Base-by-base conservation (phyloP, 2,797 vertebrate species). In the Nothura maculosa region DNA sequence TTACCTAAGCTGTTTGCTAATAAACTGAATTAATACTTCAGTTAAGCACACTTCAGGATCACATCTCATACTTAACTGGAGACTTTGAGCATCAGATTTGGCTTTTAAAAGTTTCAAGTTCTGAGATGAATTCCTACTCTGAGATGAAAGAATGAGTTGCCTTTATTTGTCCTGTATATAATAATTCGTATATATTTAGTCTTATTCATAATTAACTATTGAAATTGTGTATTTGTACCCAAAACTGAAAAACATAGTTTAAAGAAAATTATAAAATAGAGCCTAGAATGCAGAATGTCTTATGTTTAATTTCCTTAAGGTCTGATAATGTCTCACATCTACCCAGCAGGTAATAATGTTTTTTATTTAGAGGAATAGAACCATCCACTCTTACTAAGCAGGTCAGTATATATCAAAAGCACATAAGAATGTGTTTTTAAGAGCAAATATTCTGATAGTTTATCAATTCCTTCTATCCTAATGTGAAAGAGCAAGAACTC, bases 401-500 rank as follows among this genome's bases (percentile, higher is more conserved):
- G 18, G 66, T 52, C 47, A 69, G 55, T 22, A 10, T 18, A 19
- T 52, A 72, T 20, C 45, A 64, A 81, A 69, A 17, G 32, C 17
- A 81, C 9, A 27, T 4, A 5, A 88, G 32, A 57, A 32, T 0
- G 0, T 55, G 3, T 80, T 32, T 81, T 61, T 82, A 72, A 80
- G 13, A 67, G 4, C 4, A 76, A 84, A 76, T 68, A 85, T 64
- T 88, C 81, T 79, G 6, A 24, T 52, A 20, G 60, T 68, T 79
- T 24, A 63, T 60, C 11, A 17, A 5, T 78, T 87, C 8, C 3
- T 7, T 90, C 42, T 77, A 42, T 10, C 43, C 38, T 5, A 15
- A 40, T 12, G 6, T 32, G 38, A 72, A 83, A 81, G 54, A 87
- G 12, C 13, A 63, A 67, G 19, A 78, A 50, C 28, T 82, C 22